Evolutionary conservation across 1,140 invertebrate species (phyloP), one percentile per base, ranked within the genome.

Genomic region (Pogonomyrmex californicus): DNA sequence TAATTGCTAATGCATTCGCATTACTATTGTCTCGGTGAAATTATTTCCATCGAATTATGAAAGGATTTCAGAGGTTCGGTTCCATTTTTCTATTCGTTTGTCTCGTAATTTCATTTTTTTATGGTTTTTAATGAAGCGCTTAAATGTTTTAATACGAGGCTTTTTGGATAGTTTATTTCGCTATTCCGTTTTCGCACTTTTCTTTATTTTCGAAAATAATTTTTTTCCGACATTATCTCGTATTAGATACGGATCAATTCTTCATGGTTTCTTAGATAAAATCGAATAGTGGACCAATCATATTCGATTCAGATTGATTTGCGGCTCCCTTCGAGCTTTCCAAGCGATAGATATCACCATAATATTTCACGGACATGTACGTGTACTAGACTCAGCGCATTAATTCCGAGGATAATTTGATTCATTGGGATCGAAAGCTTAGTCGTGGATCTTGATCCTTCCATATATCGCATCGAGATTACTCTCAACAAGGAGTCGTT

Each of bases 381-480:
- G 51, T 85, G 30, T 51, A 38, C 76, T 51, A 71, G 85, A 68
- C 56, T 51, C 47, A 47, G 17, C 33, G 85, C 88, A 89, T 89
- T 87, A 86, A 85, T 90, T 76, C 79, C 66, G 17, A 44, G 79
- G 86, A 90, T 90, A 90, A 90, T 90, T 90, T 86, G 88, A 90
- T 90, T 90, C 79, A 54, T 49, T 68, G 41, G 38, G 49, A 87
- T 85, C 88, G 68, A 76, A 51, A 76, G 56, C 47, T 41, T 7
- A 63, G 60, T 58, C 68, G 88, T 87, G 47, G 60, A 76, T 23
- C 23, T 76, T 87, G 87, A 90, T 90, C 86, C 86, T 58, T 62
- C 70, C 62, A 87, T 88, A 90, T 88, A 62, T 54, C 70, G 60
- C 63, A 36, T 17, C 56, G 63, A 83, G 86, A 90, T 88, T 86